A percentile compares a stretch with the other conserved stretches of the same genome.
Conservation (phyloP, 1,140 invertebrate genomes). For the Chironomus tepperi region DNA sequence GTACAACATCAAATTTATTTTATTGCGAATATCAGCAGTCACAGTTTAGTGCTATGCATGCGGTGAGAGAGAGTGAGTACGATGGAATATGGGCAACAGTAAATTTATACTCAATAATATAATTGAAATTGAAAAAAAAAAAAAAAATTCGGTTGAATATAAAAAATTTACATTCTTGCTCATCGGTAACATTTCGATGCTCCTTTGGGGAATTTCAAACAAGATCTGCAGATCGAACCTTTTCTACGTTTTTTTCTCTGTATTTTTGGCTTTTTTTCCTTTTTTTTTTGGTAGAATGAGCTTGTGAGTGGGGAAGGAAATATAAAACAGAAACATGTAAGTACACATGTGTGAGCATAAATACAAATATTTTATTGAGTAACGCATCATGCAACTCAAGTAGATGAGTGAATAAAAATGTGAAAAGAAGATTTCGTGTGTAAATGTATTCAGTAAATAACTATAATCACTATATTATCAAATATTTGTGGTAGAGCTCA, state of each 20-base stretch:
- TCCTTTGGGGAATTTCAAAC: not conserved
- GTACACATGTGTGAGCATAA: constrained; percentile 4
- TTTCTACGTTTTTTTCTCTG: not conserved
- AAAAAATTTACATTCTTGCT: constrained; percentile 17
- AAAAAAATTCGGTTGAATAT: not conserved
- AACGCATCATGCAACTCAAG: constrained; percentile 14
- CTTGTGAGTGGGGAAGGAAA: not conserved
- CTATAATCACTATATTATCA: not conserved
- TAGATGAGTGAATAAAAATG: constrained; percentile 3
- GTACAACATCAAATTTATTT: constrained; percentile 1
- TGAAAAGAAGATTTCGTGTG: not conserved
- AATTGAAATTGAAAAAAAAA: constrained; percentile 21
- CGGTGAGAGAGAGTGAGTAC: not conserved
- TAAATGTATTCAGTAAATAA: not conserved
- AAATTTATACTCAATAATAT: constrained; percentile 17
- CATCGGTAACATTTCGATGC: not conserved
- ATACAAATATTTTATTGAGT: constrained; percentile 18
- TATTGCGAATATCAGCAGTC: not conserved
- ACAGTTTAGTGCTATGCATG: not conserved
- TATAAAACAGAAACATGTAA: not conserved
- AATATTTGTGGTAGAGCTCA: not conserved
- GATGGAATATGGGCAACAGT: not conserved
- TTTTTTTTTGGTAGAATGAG: too few relatives aligned
- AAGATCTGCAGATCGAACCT: not conserved
- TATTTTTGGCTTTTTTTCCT: not conserved